phyloP scores from a whole-genome alignment of 2,113 vertebrate species.

The Perca schrenkii region DNA sequence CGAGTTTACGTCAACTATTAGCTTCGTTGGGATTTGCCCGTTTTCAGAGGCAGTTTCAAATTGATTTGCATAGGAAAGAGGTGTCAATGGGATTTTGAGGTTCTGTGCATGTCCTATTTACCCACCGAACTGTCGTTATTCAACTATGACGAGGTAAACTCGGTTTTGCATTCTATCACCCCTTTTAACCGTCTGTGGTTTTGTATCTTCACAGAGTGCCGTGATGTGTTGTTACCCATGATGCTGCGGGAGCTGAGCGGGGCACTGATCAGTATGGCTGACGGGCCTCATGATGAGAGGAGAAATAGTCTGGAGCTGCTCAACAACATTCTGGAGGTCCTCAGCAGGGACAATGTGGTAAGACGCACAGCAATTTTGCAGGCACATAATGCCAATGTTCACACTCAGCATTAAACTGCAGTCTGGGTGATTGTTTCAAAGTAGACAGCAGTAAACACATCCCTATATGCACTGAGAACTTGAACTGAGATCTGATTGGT shows the following conservation, averaged over 20 bases:
- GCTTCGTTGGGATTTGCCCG: too few species aligned
- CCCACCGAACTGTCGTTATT: too few species aligned
- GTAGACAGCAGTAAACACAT: not conserved
- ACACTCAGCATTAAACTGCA: not conserved
- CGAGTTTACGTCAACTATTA: too few species aligned
- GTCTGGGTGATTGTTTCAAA: not conserved
- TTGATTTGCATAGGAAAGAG: too few species aligned
- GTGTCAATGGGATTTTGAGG: too few species aligned
- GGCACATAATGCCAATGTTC: not conserved
- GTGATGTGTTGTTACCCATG: conserved; percentile 95
- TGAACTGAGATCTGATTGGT: not conserved
- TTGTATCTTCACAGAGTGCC: conserved; percentile 87
- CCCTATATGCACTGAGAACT: not conserved
- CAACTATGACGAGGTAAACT: too few species aligned
- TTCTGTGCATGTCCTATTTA: too few species aligned
- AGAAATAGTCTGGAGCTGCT: conserved; percentile 92
- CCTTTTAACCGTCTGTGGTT: not conserved
- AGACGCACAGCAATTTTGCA: conserved; percentile 69
- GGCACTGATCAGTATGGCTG: conserved; percentile 86
- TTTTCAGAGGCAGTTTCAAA: too few species aligned
- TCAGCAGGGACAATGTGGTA: conserved; percentile 91
- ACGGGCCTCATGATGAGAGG: conserved; percentile 84
- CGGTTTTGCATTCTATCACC: too few species aligned
- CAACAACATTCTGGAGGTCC: conserved; percentile 95
- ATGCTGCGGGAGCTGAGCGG: conserved; percentile 93